A percentile compares a stretch with the other conserved stretches of the same genome.
Conservation (phyloP, 2,888 invertebrate genomes). For the Ferdinandea cuprea region DNA sequence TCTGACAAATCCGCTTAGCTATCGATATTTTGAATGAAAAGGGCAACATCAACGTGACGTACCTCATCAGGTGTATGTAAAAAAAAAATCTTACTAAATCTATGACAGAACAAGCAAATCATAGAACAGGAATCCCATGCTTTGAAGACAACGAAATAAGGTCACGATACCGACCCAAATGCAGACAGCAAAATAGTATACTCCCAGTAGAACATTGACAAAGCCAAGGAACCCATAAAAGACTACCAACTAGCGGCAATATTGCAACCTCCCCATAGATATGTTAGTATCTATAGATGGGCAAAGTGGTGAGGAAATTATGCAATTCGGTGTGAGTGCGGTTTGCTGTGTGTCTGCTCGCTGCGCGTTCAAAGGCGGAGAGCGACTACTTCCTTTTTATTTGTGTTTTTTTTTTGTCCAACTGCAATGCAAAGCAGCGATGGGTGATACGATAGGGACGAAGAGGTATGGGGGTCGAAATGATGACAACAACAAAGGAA, state of each 20-base stretch:
- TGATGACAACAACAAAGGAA: constrained; percentile 65
- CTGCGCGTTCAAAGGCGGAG: constrained; percentile 60
- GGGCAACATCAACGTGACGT: not conserved
- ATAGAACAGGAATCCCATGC: constrained; percentile 22
- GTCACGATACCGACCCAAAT: constrained; percentile 46
- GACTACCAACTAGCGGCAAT: constrained; percentile 10
- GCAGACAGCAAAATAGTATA: constrained; percentile 1
- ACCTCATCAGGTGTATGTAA: not conserved
- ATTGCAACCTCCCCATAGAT: constrained; percentile 9
- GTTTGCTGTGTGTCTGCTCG: constrained; percentile 55
- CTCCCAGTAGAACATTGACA: constrained; percentile 10
- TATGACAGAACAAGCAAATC: not conserved
- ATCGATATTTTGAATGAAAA: constrained; percentile 1
- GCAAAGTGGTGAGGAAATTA: constrained; percentile 50
- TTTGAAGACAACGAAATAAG: constrained; percentile 48
- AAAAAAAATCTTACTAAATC: not conserved
- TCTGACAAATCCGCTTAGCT: constrained; percentile 26
- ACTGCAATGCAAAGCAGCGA: constrained; percentile 17
- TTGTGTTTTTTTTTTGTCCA: too few relatives aligned
- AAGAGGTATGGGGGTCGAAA: constrained; percentile 1
- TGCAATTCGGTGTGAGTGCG: constrained; percentile 68
- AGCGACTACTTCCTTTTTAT: constrained; percentile 66
- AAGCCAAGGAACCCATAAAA: constrained; percentile 68
- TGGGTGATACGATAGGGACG: not conserved
- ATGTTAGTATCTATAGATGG: constrained; percentile 11